A percentile compares a stretch with the other conserved stretches of the same genome.
Conservation (phyloP, 2,113 vertebrate genomes). For the Epinephelus moara region DNA sequence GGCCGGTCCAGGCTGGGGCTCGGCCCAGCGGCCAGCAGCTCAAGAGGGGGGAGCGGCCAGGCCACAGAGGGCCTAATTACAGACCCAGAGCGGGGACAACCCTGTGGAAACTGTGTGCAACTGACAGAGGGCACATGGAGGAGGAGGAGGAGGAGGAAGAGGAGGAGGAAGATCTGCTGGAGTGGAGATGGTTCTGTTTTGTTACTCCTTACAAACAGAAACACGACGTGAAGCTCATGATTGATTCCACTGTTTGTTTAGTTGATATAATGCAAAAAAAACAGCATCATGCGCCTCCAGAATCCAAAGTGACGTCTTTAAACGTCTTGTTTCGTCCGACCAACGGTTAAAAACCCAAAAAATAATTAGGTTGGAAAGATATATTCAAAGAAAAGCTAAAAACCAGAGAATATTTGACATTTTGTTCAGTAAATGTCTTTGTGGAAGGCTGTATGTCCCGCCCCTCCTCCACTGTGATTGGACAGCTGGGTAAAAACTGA, state of each 20-base stretch:
- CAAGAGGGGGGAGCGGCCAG: constrained; percentile 64
- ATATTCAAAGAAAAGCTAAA: too few species aligned
- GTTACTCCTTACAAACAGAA: constrained; percentile 10
- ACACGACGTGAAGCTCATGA: neutral
- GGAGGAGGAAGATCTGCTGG: neutral
- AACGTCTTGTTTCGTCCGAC: too few species aligned
- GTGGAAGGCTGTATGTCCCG: too few species aligned
- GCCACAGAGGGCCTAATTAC: constrained; percentile 77
- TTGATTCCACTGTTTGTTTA: neutral
- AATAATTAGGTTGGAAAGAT: too few species aligned
- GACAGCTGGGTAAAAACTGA: too few species aligned
- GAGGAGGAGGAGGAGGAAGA: constrained; percentile 23
- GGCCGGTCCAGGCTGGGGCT: constrained; percentile 48
- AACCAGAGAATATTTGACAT: too few species aligned
- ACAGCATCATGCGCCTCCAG: too few species aligned
- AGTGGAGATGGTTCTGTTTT: constrained; percentile 5
- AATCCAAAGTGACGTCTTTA: too few species aligned
- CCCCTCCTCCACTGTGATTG: too few species aligned
- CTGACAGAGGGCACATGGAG: constrained; percentile 46
- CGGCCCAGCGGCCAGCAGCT: constrained; percentile 53
- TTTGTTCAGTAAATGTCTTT: too few species aligned
- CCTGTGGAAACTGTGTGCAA: constrained; percentile 79
- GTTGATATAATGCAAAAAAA: too few species aligned
- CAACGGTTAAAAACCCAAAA: too few species aligned
- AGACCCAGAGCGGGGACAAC: constrained; percentile 64